Evolutionary conservation across 2,888 invertebrate species (phyloP).

Genomic region (Crossocerus cetratus): DNA sequence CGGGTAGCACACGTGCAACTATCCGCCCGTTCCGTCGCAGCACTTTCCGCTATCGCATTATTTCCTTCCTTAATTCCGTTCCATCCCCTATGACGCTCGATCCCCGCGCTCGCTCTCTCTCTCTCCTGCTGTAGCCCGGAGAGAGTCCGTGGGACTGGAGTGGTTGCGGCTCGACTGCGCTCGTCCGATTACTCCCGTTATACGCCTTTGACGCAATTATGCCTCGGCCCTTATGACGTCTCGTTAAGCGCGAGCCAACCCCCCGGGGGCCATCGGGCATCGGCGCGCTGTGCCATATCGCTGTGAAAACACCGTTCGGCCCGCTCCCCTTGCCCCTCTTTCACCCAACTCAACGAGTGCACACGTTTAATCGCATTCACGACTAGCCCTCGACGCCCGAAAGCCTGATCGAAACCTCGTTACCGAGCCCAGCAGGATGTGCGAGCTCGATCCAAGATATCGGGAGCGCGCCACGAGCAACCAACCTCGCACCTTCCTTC

Average conservation of each 20-base stretch:
- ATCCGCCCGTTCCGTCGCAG: constrained; percentile 16
- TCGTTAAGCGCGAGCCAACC: constrained; percentile 61
- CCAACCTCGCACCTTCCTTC: no score
- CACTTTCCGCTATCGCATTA: constrained; percentile 53
- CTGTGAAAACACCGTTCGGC: constrained; percentile 21
- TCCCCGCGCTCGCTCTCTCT: neutral
- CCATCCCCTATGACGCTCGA: constrained; percentile 45
- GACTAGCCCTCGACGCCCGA: neutral
- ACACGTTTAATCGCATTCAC: constrained; percentile 3
- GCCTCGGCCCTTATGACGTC: constrained; percentile 62
- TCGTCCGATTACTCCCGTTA: constrained; percentile 64
- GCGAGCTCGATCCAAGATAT: neutral
- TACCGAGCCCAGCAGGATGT: neutral
- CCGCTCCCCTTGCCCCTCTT: neutral
- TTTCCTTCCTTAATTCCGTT: constrained; percentile 63
- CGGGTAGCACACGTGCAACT: constrained; percentile 9
- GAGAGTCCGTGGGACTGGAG: constrained; percentile 24
- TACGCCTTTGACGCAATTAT: constrained; percentile 67
- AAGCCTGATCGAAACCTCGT: constrained; percentile 2
- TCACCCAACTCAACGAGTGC: neutral
- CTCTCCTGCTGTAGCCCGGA: constrained; percentile 8
- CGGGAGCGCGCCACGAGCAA: neutral
- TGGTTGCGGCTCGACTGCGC: constrained; percentile 39
- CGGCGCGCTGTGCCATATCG: constrained; percentile 40
- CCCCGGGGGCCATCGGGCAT: constrained; percentile 43